Conservation (phyloP, 2,113 vertebrate species). For the Pholis gunnellus region DNA sequence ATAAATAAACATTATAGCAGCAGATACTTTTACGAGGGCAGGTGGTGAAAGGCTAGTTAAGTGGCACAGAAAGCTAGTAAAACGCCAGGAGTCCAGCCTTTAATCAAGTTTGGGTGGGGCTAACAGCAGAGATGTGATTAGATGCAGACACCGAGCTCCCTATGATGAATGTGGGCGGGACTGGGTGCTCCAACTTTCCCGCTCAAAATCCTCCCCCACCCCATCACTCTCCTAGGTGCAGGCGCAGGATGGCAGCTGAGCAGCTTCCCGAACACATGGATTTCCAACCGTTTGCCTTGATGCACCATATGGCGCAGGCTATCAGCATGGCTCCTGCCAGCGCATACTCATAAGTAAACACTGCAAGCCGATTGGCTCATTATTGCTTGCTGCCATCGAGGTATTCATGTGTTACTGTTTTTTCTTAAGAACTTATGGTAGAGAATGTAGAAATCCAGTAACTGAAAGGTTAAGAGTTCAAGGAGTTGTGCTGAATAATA, state of each 20-base stretch:
- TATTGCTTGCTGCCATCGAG: constrained; percentile 4
- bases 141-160: constrained; percentile 68
- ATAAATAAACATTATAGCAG: constrained; percentile 81
- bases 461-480: constrained; percentile 10
- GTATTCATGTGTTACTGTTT: not conserved
- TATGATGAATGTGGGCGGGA: constrained; percentile 75
- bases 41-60: constrained; percentile 78
- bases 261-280: constrained; percentile 67
- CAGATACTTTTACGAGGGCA: constrained; percentile 75
- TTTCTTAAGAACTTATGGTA: not conserved
- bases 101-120: constrained; percentile 82
- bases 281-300: constrained; percentile 61
- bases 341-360: constrained; percentile 34
- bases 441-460: not conserved
- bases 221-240: constrained; percentile 46
- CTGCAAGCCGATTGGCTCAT: constrained; percentile 32
- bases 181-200: constrained; percentile 31
- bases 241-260: constrained; percentile 68
- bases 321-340: constrained; percentile 50
- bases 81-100: constrained; percentile 75
- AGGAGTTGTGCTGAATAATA: constrained; percentile 8
- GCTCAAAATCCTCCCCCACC: constrained; percentile 11
- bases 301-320: constrained; percentile 70
- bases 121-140: constrained; percentile 81
- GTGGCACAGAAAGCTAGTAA: constrained; percentile 78